Percentiles rank a stretch among this genome's conserved stretches.
These are phyloP conservation scores for Pyxicephalus adspersus DNA, from an alignment of 2,113 vertebrate genomes.

Conservation along the genomic window DNA sequence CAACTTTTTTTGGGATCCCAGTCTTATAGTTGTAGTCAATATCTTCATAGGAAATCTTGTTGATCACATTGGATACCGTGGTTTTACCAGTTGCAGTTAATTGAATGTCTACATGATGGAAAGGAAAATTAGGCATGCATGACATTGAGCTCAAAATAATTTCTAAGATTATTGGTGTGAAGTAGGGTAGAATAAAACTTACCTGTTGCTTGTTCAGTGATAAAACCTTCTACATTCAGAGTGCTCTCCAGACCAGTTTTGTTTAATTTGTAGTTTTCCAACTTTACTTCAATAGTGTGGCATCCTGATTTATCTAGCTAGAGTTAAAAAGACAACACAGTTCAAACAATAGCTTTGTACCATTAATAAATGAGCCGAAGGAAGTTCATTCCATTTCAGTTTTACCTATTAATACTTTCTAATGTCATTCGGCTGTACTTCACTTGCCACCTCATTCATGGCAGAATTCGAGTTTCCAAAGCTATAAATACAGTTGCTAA, in stretches of 20 bases:
- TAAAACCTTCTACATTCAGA: constrained; percentile 58
- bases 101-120: constrained; percentile 57
- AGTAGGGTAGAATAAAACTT: background rate
- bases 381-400: background rate
- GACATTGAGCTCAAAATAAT: too few relatives aligned
- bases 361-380: background rate
- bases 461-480: too few relatives aligned
- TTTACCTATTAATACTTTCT: background rate
- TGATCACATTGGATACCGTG: constrained; percentile 59
- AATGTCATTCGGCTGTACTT: background rate
- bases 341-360: background rate
- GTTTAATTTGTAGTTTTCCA: background rate
- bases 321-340: background rate
- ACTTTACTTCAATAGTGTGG: background rate
- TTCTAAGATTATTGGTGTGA: too few relatives aligned
- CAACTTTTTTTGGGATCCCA: constrained; percentile 63
- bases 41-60: constrained; percentile 58
- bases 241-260: constrained; percentile 53
- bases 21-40: constrained; percentile 61
- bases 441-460: background rate
- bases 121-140: background rate
- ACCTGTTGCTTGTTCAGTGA: constrained; percentile 68
- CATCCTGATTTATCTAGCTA: constrained; percentile 32
- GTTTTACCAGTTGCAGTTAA: constrained; percentile 59
- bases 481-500: too few relatives aligned